Evolutionary conservation across 2,113 vertebrate species (phyloP).

Genomic region (Chaetura pelagica): DNA sequence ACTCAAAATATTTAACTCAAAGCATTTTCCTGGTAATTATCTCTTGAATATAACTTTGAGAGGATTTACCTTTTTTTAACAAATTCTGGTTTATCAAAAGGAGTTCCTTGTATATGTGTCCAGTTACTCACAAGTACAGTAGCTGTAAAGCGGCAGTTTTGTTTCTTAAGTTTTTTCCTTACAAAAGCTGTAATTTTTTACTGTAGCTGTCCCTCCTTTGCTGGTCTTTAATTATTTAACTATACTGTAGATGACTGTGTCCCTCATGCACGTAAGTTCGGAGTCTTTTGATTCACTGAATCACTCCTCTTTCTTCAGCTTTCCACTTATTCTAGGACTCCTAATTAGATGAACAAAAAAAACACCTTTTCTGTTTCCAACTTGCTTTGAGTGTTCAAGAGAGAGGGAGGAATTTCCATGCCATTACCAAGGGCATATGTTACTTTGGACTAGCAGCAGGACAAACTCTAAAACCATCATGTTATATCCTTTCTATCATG

Average conservation of each 20-base stretch:
- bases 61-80: not conserved
- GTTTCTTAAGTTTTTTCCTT: not conserved
- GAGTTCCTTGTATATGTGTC: not conserved
- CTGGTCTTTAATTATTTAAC: not conserved
- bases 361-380: not conserved
- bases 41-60: constrained; percentile 27
- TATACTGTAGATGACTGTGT: not conserved
- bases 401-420: not conserved
- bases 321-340: not conserved
- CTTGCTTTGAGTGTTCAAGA: not conserved
- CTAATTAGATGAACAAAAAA: not conserved
- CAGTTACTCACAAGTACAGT: not conserved
- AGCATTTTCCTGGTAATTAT: constrained; percentile 42
- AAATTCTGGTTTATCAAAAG: constrained; percentile 9
- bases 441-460: not conserved
- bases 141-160: not conserved
- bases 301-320: not conserved
- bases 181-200: not conserved
- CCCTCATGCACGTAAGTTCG: fast-evolving
- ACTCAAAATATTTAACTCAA: constrained; percentile 59
- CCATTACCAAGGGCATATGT: fast-evolving
- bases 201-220: not conserved
- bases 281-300: not conserved
- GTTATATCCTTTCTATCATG: not conserved
- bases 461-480: not conserved